A percentile compares a stretch with the other conserved stretches of the same genome.
Evolutionary conservation across 1,140 invertebrate genomes (phyloP).

Genomic region (Eulimnadia texana): DNA sequence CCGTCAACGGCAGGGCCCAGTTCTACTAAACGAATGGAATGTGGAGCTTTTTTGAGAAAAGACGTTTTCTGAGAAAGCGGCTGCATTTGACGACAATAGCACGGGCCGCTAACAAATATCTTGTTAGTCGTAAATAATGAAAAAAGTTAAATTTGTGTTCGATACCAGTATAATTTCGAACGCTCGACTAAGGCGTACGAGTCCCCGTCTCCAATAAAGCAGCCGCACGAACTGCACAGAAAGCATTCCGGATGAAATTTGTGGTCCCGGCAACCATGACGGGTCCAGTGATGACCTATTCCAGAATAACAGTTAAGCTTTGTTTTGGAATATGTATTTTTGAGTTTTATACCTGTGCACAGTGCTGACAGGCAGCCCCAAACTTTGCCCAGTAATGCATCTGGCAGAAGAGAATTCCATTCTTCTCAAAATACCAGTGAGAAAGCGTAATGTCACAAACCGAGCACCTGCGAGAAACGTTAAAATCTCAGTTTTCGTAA

Average conservation of each 20-base stretch:
- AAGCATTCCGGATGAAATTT: constrained; percentile 94
- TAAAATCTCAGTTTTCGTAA: too few species aligned
- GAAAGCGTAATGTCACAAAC: constrained; percentile 67
- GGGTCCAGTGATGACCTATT: constrained; percentile 67
- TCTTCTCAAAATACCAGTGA: constrained; percentile 86
- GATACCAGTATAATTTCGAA: constrained; percentile 71
- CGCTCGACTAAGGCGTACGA: constrained; percentile 77
- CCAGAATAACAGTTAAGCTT: constrained; percentile 15
- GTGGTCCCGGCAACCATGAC: constrained; percentile 89
- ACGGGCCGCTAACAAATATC: constrained; percentile 36
- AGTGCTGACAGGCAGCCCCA: constrained; percentile 76
- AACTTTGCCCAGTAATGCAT: constrained; percentile 77
- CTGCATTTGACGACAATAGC: constrained; percentile 47
- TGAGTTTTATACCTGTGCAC: constrained; percentile 42
- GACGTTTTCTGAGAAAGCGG: constrained; percentile 38
- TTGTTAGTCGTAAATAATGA: too few species aligned
- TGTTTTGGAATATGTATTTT: background rate
- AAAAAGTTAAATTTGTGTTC: background rate
- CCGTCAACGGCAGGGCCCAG: constrained; percentile 43
- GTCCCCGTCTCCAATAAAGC: constrained; percentile 79
- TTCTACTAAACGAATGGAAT: constrained; percentile 64
- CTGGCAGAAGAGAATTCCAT: constrained; percentile 74
- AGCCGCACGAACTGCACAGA: constrained; percentile 61
- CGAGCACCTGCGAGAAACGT: constrained; percentile 50
- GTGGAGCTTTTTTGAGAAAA: constrained; percentile 36